Percentiles rank a stretch among this genome's conserved stretches.
phyloP scores from a whole-genome alignment of 64 coral and sea anemone species.

The Montipora capricornis region DNA sequence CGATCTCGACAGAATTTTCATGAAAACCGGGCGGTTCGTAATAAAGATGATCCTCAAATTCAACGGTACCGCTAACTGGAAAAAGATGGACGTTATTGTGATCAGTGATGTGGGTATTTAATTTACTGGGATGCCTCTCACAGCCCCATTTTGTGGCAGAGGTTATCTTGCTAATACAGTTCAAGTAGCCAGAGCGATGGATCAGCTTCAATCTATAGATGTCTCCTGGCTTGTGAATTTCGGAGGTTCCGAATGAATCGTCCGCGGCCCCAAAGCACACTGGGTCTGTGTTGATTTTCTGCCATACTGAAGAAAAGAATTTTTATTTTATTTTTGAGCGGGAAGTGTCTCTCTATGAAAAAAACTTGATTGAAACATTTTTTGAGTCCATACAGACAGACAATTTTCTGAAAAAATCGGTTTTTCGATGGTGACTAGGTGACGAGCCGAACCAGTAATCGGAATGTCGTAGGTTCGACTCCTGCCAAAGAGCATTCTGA shows the following conservation, averaged over 20 bases:
- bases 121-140: not conserved
- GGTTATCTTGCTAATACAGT: not conserved
- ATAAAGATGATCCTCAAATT: not conserved
- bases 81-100: not conserved
- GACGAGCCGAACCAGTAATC: too few relatives aligned
- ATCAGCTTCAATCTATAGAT: not conserved
- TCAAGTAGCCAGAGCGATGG: not conserved
- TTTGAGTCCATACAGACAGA: too few relatives aligned
- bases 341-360: too few relatives aligned
- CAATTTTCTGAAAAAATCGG: too few relatives aligned
- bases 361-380: too few relatives aligned
- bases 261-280: conserved; percentile 34
- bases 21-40: not conserved
- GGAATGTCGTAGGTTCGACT: too few relatives aligned
- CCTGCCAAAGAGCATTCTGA: too few relatives aligned
- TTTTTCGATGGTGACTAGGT: too few relatives aligned
- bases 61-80: not conserved
- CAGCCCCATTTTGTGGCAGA: not conserved
- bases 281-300: conserved; percentile 18
- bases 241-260: not conserved
- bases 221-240: not conserved
- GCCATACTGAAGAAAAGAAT: not conserved
- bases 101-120: not conserved
- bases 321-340: too few relatives aligned
- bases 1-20: not conserved